Percentiles rank a stretch among this genome's conserved stretches.
phyloP scores from a whole-genome alignment of 2,888 invertebrate genomes.

The Chalcosyrphus nemorum region DNA sequence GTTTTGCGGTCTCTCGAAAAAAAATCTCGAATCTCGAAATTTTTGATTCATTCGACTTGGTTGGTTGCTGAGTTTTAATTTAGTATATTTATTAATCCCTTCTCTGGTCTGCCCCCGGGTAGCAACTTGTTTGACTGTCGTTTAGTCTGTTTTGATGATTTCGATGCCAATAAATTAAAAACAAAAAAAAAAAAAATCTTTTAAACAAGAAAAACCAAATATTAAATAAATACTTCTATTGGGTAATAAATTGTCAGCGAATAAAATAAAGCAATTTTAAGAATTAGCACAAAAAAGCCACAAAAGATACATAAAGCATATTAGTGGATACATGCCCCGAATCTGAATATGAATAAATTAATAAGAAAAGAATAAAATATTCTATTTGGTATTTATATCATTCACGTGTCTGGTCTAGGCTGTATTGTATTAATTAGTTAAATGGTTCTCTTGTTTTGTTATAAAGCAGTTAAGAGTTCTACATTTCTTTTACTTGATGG shows the following conservation, averaged over 20 bases:
- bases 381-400: background rate
- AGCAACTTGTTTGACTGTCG: slow-evolving; percentile 35
- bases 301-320: slow-evolving; percentile 27
- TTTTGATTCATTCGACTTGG: slow-evolving; percentile 62
- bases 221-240: slow-evolving; percentile 47
- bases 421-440: background rate
- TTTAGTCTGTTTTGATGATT: slow-evolving; percentile 25
- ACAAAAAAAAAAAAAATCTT: background rate
- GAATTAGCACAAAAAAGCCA: slow-evolving; percentile 48
- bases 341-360: slow-evolving; percentile 28
- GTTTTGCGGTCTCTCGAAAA: slow-evolving; percentile 52
- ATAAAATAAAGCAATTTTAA: slow-evolving; percentile 36
- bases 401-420: slow-evolving; percentile 5
- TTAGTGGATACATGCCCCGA: slow-evolving; percentile 24
- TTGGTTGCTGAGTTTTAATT: slow-evolving; percentile 56
- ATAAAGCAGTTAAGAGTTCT: background rate
- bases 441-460: background rate
- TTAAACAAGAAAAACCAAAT: slow-evolving; percentile 28
- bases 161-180: slow-evolving; percentile 46
- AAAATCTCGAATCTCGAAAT: no score
- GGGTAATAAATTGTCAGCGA: slow-evolving; percentile 37
- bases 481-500: background rate
- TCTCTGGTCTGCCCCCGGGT: background rate
- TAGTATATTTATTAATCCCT: slow-evolving; percentile 34
- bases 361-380: background rate